A percentile compares a stretch with the other conserved stretches of the same genome.
Conservation (phyloP, 2,113 vertebrate species). For the Thamnaconus septentrionalis region DNA sequence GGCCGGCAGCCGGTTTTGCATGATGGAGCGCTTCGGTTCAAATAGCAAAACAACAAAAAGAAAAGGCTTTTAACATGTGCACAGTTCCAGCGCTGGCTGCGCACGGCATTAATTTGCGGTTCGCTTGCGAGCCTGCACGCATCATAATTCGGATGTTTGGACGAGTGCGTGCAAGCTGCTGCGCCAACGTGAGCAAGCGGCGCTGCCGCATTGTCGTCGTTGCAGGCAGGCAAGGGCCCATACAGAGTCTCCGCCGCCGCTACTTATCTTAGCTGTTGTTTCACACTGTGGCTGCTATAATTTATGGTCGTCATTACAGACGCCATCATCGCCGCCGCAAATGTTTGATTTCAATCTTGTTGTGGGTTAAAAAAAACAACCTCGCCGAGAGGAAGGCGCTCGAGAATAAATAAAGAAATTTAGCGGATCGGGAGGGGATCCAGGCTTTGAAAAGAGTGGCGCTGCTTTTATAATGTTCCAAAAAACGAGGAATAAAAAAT, state of each 20-base stretch:
- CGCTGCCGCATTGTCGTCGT: constrained; percentile 32
- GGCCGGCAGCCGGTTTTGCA: no score
- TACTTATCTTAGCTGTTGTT: constrained; percentile 60
- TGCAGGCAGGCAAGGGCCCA: constrained; percentile 30
- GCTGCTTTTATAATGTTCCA: background rate
- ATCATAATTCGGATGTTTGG: constrained; percentile 23
- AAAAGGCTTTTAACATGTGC: no score
- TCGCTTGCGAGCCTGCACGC: background rate
- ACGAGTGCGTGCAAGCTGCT: background rate
- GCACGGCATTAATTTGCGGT: no score
- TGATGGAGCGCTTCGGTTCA: no score
- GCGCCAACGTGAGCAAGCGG: constrained; percentile 46
- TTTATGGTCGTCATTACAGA: constrained; percentile 67
- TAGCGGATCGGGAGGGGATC: background rate
- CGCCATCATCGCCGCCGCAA: constrained; percentile 63
- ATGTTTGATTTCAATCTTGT: constrained; percentile 68
- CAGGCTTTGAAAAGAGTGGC: no score
- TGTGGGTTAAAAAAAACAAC: constrained; percentile 41
- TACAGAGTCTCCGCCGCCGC: constrained; percentile 7
- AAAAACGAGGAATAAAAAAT: constrained; percentile 16
- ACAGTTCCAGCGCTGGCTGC: no score
- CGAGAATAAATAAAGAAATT: background rate
- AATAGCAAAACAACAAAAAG: no score
- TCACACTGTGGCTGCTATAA: constrained; percentile 58
- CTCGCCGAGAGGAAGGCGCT: background rate